Percentiles rank a stretch among this genome's conserved stretches.
Conservation (phyloP, 2,113 vertebrate genomes). For the Lepus americanus region DNA sequence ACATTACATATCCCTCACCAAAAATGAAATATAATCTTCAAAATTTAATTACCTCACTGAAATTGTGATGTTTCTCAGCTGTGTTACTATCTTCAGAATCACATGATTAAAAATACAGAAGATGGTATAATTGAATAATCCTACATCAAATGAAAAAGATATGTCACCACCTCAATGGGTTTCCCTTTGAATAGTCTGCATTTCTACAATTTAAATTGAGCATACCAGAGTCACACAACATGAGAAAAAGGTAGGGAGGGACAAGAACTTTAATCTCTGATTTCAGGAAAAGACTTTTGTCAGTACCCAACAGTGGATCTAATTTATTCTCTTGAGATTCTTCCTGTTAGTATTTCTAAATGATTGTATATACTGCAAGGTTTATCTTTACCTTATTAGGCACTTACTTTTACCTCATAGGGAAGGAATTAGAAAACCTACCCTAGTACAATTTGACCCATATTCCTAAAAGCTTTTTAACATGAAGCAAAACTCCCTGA, state of each 20-base stretch:
- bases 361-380: neutral
- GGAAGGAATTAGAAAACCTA: slow-evolving; percentile 37
- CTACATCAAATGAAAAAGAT: neutral
- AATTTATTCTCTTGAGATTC: slow-evolving; percentile 45
- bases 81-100: slow-evolving; percentile 20
- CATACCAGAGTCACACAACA: neutral
- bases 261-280: neutral
- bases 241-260: neutral
- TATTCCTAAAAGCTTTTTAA: slow-evolving; percentile 65
- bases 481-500: slow-evolving; percentile 67
- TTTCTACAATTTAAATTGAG: neutral
- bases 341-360: neutral
- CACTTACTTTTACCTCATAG: slow-evolving; percentile 30
- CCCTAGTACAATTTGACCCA: slow-evolving; percentile 40
- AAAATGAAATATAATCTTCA: slow-evolving; percentile 38
- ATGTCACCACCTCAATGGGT: neutral
- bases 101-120: neutral
- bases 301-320: neutral
- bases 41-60: neutral
- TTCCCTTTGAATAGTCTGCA: slow-evolving; percentile 14
- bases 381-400: slow-evolving; percentile 19
- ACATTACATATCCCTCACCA: neutral
- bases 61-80: neutral
- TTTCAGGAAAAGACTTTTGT: slow-evolving; percentile 34
- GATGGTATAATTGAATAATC: neutral